phyloP scores from a whole-genome alignment of 2,797 vertebrate genomes.

The Enteromius paludinosus region DNA sequence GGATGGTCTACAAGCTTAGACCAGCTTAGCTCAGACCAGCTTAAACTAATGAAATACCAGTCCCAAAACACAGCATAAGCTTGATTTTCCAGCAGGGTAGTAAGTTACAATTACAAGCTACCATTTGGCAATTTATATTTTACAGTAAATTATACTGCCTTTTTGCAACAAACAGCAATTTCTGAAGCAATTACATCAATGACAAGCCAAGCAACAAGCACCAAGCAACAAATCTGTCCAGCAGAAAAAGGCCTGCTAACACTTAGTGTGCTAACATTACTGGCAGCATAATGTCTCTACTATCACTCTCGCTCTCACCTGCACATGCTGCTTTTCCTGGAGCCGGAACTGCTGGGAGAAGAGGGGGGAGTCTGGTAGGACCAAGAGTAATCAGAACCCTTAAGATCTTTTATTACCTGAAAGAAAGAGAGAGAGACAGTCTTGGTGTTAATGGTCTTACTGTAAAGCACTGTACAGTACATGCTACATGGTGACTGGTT shows the following conservation, averaged over 20 bases:
- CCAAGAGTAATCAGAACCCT: constrained; percentile 97
- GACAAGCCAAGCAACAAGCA: constrained; percentile 32
- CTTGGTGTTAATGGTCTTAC: not conserved
- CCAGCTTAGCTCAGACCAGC: not conserved
- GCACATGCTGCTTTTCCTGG: constrained; percentile 98
- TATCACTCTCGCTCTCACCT: constrained; percentile 76
- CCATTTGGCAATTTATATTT: not conserved
- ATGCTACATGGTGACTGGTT: not conserved
- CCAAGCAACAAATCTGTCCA: constrained; percentile 15
- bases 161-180: constrained; percentile 18
- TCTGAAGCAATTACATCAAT: not conserved
- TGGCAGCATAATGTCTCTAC: not conserved
- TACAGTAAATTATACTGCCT: not conserved
- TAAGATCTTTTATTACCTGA: constrained; percentile 96
- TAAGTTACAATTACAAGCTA: not conserved
- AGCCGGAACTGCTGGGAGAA: constrained; percentile 92
- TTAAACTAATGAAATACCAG: not conserved
- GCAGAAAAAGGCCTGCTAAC: constrained; percentile 15
- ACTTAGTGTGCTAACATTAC: not conserved
- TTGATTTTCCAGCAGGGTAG: not conserved
- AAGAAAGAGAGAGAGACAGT: constrained; percentile 39
- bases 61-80: not conserved
- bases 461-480: not conserved
- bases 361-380: constrained; percentile 96
- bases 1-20: not conserved